Conservation (phyloP, 2,888 invertebrate species). For the Acanthococcus lagerstroemiae region DNA sequence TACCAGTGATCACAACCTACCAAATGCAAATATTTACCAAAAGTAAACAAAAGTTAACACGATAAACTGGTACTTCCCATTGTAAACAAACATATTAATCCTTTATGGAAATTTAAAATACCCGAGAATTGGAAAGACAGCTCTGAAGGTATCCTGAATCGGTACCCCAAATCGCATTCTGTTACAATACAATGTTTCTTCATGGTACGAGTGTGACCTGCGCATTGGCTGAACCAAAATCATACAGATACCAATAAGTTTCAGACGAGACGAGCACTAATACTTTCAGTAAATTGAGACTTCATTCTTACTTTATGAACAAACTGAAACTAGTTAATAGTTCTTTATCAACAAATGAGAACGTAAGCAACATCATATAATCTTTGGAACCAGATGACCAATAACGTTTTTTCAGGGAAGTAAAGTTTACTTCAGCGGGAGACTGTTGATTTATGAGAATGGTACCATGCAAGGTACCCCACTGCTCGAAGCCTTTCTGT, state of each 20-base stretch:
- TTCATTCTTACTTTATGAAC: no score
- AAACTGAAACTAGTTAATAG: no score
- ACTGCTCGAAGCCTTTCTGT: slow-evolving; percentile 22
- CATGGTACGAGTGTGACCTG: slow-evolving; percentile 10
- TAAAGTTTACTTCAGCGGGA: neutral
- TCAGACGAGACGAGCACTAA: no score
- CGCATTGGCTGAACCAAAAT: no score
- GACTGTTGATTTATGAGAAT: neutral
- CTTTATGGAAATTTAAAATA: no score
- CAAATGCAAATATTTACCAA: no score
- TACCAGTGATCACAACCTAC: no score
- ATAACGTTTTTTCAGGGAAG: slow-evolving; percentile 5
- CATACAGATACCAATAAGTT: no score
- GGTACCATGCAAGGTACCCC: slow-evolving; percentile 20
- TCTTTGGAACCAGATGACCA: slow-evolving; percentile 1
- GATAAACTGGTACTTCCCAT: no score
- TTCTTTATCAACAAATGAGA: neutral
- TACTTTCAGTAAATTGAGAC: no score
- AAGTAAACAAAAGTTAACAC: no score
- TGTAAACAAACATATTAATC: no score
- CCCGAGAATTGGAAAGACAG: slow-evolving; percentile 1
- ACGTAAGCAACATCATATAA: neutral
- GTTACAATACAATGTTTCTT: slow-evolving; percentile 14
- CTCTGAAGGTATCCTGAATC: neutral
- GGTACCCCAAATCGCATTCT: slow-evolving; percentile 10